Evolutionary conservation across 2,797 vertebrate genomes (phyloP), one percentile per base, ranked within the genome.

Genomic region (Acipenser transmontanus): DNA sequence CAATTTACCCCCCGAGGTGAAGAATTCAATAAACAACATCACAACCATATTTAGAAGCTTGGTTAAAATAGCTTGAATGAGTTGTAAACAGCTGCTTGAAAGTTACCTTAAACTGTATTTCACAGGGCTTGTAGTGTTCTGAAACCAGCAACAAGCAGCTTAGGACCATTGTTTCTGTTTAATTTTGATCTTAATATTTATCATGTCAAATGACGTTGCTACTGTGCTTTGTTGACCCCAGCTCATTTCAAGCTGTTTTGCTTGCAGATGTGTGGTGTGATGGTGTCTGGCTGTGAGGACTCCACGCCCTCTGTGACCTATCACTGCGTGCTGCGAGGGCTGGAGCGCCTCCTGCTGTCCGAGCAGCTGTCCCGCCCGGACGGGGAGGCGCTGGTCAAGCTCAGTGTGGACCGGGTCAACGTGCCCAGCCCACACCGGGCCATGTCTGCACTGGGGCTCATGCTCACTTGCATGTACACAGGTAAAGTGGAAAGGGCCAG

Each of bases 401-500:
- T 99, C 67, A 96, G 97, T 0, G 97, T 99, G 73, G 97, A 99
- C 76, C 79, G 97, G 34, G 93, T 99, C 75, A 98, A 97, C 72
- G 95, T 96, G 84, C 93, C 95, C 66, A 98, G 96, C 4, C 97
- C 97, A 0, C 96, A 98, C 82, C 85, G 96, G 76, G 95, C 97
- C 59, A 97, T 99, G 96, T 95, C 97, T 1, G 97, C 97, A 7
- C 85, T 99, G 70, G 97, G 97, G 65, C 90, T 99, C 76, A 99
- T 99, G 97, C 92, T 99, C 70, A 99, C 96, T 76, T 99, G 97
- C 91, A 99, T 99, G 97, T 99, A 99, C 86, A 99, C 95, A 73
- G 97, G 97, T 99, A 86, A 82, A 34, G 34, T 34, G 34, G 4
- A 34, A 34, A 34, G 34, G 4, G 34, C 2, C 34, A 34, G 34